A percentile compares a stretch with the other conserved stretches of the same genome.
These are phyloP conservation scores for Tiliqua scincoides DNA, from an alignment of 2,113 vertebrate species.

Conservation along the genomic window DNA sequence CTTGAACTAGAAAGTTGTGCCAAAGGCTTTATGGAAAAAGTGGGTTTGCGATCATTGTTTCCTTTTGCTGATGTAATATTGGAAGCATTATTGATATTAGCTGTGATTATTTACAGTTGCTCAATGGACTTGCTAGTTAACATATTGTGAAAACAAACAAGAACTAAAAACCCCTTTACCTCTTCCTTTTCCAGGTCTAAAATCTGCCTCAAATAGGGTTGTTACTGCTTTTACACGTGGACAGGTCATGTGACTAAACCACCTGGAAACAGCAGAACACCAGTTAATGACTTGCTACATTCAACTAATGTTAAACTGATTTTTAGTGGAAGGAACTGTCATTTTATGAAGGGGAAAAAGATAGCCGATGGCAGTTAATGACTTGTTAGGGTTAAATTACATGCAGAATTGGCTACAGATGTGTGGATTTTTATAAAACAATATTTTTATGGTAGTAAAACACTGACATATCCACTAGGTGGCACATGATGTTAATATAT, in stretches of 20 bases:
- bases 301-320: slow-evolving; percentile 8
- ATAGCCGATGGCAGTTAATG: background rate
- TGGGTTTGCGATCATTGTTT: background rate
- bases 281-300: background rate
- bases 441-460: slow-evolving; percentile 30
- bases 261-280: background rate
- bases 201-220: background rate
- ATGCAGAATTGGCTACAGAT: slow-evolving; percentile 30
- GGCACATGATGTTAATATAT: slow-evolving; percentile 68
- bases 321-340: slow-evolving; percentile 10
- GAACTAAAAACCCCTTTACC: background rate
- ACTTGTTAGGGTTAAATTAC: background rate
- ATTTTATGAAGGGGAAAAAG: background rate
- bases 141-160: slow-evolving; percentile 9
- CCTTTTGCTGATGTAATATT: background rate
- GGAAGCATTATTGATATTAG: background rate
- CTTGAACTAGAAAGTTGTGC: background rate
- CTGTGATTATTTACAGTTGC: background rate
- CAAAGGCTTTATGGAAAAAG: background rate
- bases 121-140: background rate
- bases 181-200: background rate
- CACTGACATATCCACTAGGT: slow-evolving; percentile 73
- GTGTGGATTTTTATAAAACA: background rate
- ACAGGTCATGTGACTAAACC: background rate
- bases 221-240: background rate